Evolutionary conservation across 1,140 invertebrate species (phyloP).

Genomic region (Hestina assimilis): DNA sequence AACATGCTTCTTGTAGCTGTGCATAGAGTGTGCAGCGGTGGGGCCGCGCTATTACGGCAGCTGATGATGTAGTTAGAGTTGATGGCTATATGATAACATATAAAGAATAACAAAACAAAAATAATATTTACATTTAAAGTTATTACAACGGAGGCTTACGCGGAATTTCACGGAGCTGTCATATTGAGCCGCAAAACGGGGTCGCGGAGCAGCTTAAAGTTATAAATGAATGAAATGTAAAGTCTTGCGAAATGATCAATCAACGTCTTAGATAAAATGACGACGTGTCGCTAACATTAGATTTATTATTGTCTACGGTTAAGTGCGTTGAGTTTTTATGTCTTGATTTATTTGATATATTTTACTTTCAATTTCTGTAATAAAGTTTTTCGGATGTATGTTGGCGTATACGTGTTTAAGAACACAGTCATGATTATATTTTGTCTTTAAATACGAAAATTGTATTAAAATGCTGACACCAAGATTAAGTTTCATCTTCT

Average conservation of each 20-base stretch:
- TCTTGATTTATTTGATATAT: conserved; percentile 42
- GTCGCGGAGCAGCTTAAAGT: conserved; percentile 35
- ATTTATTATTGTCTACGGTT: conserved; percentile 48
- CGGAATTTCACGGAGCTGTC: conserved; percentile 11
- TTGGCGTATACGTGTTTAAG: too few relatives aligned
- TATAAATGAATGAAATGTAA: conserved; percentile 58
- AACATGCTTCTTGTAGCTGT: too few relatives aligned
- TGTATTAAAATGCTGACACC: too few relatives aligned
- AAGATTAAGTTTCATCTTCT: too few relatives aligned
- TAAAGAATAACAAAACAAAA: background rate
- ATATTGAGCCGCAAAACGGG: conserved; percentile 15
- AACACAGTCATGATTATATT: too few relatives aligned
- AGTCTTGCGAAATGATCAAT: conserved; percentile 52
- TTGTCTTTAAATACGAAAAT: too few relatives aligned
- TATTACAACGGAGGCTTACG: background rate
- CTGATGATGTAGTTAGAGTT: too few relatives aligned
- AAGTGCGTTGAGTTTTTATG: conserved; percentile 36
- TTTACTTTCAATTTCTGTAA: too few relatives aligned
- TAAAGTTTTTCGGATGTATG: background rate
- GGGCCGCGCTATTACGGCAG: too few relatives aligned
- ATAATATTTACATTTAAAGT: background rate
- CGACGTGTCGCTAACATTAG: conserved; percentile 48
- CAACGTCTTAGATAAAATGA: conserved; percentile 60
- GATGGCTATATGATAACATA: too few relatives aligned
- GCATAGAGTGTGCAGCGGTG: too few relatives aligned